Conservation (phyloP, 2,113 vertebrate genomes). For the Spermophilus dauricus region DNA sequence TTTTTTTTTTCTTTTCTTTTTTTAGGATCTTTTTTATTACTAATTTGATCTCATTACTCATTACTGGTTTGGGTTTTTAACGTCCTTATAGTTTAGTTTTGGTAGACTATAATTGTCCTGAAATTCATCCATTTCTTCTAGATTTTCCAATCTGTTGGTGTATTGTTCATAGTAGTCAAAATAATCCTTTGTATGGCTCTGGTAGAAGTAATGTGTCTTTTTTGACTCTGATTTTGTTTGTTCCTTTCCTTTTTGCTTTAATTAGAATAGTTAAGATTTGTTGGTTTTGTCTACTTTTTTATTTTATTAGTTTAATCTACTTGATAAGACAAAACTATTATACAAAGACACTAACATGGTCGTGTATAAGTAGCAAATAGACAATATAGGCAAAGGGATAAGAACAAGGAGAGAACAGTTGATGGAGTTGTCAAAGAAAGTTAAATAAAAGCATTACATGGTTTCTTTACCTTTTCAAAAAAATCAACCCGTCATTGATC, state of each 20-base stretch:
- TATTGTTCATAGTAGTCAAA: not conserved
- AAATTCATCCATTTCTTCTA: not conserved
- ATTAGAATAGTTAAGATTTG: not conserved
- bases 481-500: not conserved
- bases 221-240: not conserved
- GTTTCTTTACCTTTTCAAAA: not conserved
- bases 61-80: not conserved
- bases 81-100: not conserved
- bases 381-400: not conserved
- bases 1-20: not conserved
- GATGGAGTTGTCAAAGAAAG: not conserved
- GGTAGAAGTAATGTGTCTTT: not conserved
- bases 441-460: not conserved
- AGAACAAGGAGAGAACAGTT: not conserved
- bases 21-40: not conserved
- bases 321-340: not conserved
- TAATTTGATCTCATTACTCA: not conserved
- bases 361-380: constrained; percentile 16
- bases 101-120: not conserved
- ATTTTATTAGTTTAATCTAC: constrained; percentile 19
- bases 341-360: not conserved
- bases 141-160: not conserved
- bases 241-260: not conserved
- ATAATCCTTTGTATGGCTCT: not conserved
- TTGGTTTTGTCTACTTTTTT: not conserved